Percentiles rank a stretch among this genome's conserved stretches.
These are phyloP conservation scores for Alosa sapidissima DNA, from an alignment of 2,797 vertebrate species.

Conservation along the genomic window DNA sequence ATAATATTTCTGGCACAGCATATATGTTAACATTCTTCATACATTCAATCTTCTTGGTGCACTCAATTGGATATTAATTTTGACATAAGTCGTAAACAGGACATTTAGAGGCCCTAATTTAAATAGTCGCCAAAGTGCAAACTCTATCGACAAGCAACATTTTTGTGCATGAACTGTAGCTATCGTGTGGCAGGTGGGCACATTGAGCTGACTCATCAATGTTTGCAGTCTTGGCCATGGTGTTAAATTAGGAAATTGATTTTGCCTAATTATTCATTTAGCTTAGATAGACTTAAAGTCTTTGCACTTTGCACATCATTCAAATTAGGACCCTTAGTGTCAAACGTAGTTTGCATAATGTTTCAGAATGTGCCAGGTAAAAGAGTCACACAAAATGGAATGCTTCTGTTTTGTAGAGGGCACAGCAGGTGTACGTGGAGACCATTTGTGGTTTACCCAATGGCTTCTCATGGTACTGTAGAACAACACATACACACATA, in stretches of 20 bases:
- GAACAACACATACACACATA: background rate
- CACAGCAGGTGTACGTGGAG: background rate
- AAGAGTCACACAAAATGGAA: background rate
- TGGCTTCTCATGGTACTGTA: background rate
- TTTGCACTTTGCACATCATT: no score
- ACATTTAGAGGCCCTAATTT: background rate
- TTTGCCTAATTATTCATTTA: no score
- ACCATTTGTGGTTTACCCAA: background rate
- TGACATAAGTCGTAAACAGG: conserved; percentile 8
- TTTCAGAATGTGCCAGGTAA: background rate
- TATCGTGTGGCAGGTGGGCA: no score
- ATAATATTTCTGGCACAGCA: conserved; percentile 11
- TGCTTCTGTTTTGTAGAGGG: background rate
- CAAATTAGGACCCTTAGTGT: background rate
- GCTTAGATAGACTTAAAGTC: no score
- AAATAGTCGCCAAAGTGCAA: no score
- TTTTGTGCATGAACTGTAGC: no score
- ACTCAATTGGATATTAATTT: background rate
- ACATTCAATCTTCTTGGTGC: background rate
- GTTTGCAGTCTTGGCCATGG: no score
- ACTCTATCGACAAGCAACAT: no score
- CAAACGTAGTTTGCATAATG: background rate
- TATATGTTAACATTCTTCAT: conserved; percentile 9
- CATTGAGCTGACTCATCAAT: no score
- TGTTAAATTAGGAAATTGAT: no score